Base-by-base conservation (phyloP, 2,113 vertebrate species). In the Spermophilus dauricus region DNA sequence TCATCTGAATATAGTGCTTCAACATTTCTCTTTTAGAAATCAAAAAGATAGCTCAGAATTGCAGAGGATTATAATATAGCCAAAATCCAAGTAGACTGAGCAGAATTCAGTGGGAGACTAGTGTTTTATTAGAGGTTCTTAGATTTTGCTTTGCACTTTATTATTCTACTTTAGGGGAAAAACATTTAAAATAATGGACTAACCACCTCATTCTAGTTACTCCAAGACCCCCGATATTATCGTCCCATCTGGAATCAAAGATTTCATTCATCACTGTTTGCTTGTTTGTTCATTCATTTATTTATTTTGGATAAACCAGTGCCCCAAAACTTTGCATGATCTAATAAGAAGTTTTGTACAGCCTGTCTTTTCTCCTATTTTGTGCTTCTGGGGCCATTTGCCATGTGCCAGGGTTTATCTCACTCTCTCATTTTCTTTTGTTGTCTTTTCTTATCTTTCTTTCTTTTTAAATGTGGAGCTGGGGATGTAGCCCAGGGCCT, bases 11-110 rank as follows among this genome's bases (percentile, higher is more conserved):
- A 37, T 67, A 83, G 86, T 96, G 37, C 28, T 58, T 83, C 77
- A 90, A 89, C 65, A 87, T 86, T 16, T 91, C 28, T 94, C 84
- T 94, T 92, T 95, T 77, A 34, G 83, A 97, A 90, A 92, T 93
- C 20, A 89, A 72, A 93, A 89, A 48, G 28, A 17, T 86, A 48
- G 17, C 75, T 90, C n/a, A 65, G 58, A 95, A 89, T 22, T 76
- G 42, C 51, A 70, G 37, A 80, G 45, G 72, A 63, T 78, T 92
- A 63, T 48, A 73, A 81, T 24, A 53, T 2, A 63, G 45, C 51
- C 77, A 77, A 91, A 90, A 82, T 89, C 73, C 56, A 70, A 82
- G 26, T 70, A 72, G 82, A 34, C 16, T 48, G 32, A 90, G 53
- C 26, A 87, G 24, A 91, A 95, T 83, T 34, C 78, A 81, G 14